Evolutionary conservation across 2,888 invertebrate genomes (phyloP), one percentile per base, ranked within the genome.

Genomic region (Standfussiana lucernea): DNA sequence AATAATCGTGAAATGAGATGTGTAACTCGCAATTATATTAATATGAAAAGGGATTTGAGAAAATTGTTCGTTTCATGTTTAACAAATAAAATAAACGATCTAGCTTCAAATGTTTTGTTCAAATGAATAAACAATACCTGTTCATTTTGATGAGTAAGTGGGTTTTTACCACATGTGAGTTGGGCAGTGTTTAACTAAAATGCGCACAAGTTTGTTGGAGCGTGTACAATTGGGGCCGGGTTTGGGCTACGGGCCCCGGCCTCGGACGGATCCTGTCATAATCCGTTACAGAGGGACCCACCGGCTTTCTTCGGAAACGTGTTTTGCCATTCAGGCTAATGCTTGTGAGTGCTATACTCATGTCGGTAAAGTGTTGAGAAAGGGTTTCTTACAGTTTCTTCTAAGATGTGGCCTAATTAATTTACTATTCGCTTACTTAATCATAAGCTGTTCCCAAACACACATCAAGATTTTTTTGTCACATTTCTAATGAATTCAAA

Each of bases 161-260:
- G 72, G 70, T 76, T 83, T 86, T 84, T 76, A 78, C 82, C 81
- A 81, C 80, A 80, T 67, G 45, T 37, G 78, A 64, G 72, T 70
- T 71, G 67, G 80, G 67, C 64, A 56, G 68, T 81, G 85, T 91
- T 91, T 89, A 88, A 90, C 90, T 90, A 85, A 87, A 91, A 89
- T 88, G 89, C 88, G 89, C 86, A 87, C 81, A 91, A 91, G 90
- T 91, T 92, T 88, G 87, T 86, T 90, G 91, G 84, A 91, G 92
- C 91, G 90, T 91, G 88, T 83, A 88, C 85, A 89, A 91, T 91
- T 82, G 86, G 88, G 87, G 87, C 88, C 86, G 84, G 88, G 89
- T 88, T 42, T 65, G 73, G 86, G 62, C 65, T 45, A 24, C 66
- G 32, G 67, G 40, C 47, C 62, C 47, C 59, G 82, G 83, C 75